Evolutionary conservation across 2,888 invertebrate genomes (phyloP).

Genomic region (Leptopterna dolabrata): DNA sequence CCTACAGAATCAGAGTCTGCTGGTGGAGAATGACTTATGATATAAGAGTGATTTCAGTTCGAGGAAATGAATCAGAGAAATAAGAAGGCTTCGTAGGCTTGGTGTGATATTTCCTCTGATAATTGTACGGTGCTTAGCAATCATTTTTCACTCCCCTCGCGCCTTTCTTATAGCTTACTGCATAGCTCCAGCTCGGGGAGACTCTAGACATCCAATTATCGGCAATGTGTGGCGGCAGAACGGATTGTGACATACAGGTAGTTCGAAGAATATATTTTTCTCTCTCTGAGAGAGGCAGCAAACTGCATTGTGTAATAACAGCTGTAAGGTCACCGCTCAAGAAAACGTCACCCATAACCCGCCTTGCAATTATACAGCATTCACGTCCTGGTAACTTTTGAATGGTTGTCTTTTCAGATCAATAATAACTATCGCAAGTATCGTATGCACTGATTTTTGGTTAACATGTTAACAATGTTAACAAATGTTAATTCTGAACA

Average conservation of each 20-base stretch:
- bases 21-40: too few species aligned
- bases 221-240: neutral
- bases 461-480: too few species aligned
- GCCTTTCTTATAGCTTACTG: neutral
- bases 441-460: too few species aligned
- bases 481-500: too few species aligned
- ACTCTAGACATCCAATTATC: neutral
- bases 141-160: neutral
- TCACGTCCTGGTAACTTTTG: too few species aligned
- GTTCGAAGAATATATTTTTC: neutral
- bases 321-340: neutral
- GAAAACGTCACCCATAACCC: neutral
- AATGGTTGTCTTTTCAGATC: too few species aligned
- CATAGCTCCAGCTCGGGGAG: neutral
- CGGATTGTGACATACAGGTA: neutral
- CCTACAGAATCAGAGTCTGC: too few species aligned
- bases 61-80: neutral
- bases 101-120: neutral
- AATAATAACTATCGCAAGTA: too few species aligned
- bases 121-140: neutral
- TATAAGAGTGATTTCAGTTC: neutral
- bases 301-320: neutral
- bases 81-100: neutral
- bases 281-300: neutral
- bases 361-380: neutral